phyloP scores from a whole-genome alignment of 2,113 vertebrate genomes.

The Dromiciops gliroides region DNA sequence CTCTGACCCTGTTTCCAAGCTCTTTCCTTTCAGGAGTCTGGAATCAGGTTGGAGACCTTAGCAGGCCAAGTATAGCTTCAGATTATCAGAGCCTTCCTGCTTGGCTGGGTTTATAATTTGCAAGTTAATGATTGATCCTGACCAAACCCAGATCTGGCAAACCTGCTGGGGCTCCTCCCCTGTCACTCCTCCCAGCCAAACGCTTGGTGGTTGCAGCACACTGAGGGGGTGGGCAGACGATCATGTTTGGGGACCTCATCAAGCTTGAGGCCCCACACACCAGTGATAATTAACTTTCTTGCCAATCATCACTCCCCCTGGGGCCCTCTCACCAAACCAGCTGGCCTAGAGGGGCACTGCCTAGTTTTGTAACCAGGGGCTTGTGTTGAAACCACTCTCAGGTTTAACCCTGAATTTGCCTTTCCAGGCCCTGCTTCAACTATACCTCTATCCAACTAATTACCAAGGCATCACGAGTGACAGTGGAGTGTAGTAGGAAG shows the following conservation, averaged over 20 bases:
- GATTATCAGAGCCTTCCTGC: not conserved
- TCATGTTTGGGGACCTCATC: not conserved
- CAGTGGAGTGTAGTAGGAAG: not conserved
- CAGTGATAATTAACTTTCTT: not conserved
- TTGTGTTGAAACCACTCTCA: not conserved
- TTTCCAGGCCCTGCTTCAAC: not conserved
- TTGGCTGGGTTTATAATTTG: not conserved
- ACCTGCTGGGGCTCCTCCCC: not conserved
- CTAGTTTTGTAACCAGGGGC: not conserved
- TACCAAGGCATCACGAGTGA: not conserved
- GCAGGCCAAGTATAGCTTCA: not conserved
- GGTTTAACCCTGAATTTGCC: not conserved
- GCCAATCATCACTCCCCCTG: not conserved
- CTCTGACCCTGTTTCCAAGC: not conserved
- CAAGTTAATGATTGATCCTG: constrained; percentile 3
- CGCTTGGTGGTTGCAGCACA: not conserved
- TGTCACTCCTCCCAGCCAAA: not conserved
- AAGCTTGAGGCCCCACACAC: not conserved
- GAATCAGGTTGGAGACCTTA: not conserved
- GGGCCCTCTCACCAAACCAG: not conserved
- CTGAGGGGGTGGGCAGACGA: not conserved
- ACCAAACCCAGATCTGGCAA: not conserved
- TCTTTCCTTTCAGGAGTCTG: not conserved
- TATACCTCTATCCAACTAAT: not conserved
- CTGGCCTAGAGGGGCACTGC: not conserved